These are phyloP conservation scores for Cricetomys ansorgei DNA, from an alignment of 2,113 vertebrate species.

Conservation along the genomic window DNA sequence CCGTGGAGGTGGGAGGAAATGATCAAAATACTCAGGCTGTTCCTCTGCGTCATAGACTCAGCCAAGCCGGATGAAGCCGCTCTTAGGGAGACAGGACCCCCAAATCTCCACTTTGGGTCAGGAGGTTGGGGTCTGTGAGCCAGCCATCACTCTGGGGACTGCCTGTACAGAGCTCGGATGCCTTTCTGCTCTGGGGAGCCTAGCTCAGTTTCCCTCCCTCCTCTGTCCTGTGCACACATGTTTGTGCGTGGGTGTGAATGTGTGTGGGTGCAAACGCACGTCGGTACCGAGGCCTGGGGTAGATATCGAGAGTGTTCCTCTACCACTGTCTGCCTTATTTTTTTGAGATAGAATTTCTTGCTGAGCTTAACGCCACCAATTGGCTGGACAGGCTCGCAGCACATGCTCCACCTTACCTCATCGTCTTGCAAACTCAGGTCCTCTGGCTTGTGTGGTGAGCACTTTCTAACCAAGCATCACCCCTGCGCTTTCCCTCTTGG, in stretches of 20 bases:
- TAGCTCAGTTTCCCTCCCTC: neutral
- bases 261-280: neutral
- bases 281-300: no score
- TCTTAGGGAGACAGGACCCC: neutral
- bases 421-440: neutral
- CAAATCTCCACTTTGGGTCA: neutral
- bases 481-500: neutral
- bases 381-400: neutral
- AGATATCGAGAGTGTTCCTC: neutral
- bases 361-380: neutral
- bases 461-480: neutral
- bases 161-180: neutral
- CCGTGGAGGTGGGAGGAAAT: conserved; percentile 68
- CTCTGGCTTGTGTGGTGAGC: neutral
- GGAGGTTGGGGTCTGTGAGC: neutral
- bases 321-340: neutral
- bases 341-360: neutral
- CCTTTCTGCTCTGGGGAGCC: conserved; percentile 13
- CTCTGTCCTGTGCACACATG: neutral
- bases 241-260: neutral
- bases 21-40: conserved; percentile 43
- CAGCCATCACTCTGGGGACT: neutral
- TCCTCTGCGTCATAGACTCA: neutral
- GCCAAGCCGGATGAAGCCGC: neutral
- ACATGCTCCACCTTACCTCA: neutral